Conservation (phyloP, 23 tunicate genomes). For the Botrylloides violaceus region DNA sequence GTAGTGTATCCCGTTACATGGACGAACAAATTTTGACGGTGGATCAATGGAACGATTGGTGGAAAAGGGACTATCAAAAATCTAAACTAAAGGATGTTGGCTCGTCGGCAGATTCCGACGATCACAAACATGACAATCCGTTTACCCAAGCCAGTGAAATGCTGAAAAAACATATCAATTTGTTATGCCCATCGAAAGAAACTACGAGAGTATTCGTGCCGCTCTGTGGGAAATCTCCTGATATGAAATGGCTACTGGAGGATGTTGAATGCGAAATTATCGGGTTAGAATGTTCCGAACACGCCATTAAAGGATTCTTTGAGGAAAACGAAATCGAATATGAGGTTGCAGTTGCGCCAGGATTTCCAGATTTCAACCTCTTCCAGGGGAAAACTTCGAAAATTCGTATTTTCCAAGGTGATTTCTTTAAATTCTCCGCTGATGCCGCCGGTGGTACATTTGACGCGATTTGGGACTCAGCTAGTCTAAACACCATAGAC, state of each 20-base stretch:
- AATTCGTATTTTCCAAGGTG: slow-evolving; percentile 43
- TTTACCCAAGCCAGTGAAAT: slow-evolving; percentile 35
- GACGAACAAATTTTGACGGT: slow-evolving; percentile 21
- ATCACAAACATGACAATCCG: slow-evolving; percentile 19
- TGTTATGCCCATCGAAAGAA: slow-evolving; percentile 1
- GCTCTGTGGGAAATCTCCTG: slow-evolving; percentile 70
- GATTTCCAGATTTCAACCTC: slow-evolving; percentile 2
- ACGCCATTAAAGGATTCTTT: slow-evolving; percentile 43
- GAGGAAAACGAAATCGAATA: slow-evolving; percentile 42
- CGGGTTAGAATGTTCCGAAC: slow-evolving; percentile 63
- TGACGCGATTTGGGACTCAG: slow-evolving; percentile 70
- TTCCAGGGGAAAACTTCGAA: slow-evolving; percentile 28
- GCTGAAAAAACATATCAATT: slow-evolving; percentile 33
- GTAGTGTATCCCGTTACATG: too few species aligned
- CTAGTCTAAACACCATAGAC: slow-evolving; percentile 33
- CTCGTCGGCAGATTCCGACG: background rate
- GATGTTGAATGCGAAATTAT: slow-evolving; percentile 34
- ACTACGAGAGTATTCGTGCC: slow-evolving; percentile 39
- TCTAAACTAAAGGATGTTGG: slow-evolving; percentile 18
- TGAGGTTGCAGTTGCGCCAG: slow-evolving; percentile 13
- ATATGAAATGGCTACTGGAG: slow-evolving; percentile 51
- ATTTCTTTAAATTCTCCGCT: slow-evolving; percentile 38
- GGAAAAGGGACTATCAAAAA: slow-evolving; percentile 33
- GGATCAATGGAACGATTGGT: slow-evolving; percentile 65
- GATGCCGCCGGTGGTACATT: slow-evolving; percentile 32